These are phyloP conservation scores for Flexamia atlantica DNA, from an alignment of 2,888 invertebrate species.

Conservation along the genomic window DNA sequence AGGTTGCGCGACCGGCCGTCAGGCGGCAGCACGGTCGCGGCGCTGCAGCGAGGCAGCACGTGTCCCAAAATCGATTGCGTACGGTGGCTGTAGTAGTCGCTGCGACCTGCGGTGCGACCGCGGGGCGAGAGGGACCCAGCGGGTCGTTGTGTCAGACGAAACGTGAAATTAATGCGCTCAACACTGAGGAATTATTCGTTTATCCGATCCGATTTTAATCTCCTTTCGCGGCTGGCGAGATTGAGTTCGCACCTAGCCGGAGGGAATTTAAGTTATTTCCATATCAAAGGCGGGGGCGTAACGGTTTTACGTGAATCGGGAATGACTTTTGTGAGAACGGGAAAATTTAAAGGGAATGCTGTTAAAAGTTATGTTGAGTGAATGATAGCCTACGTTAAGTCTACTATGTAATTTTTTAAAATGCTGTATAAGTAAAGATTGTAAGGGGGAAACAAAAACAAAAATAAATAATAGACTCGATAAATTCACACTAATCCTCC, in stretches of 20 bases:
- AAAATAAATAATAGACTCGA: too few species aligned
- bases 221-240: neutral
- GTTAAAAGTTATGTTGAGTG: too few species aligned
- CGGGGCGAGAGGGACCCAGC: neutral
- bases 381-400: too few species aligned
- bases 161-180: slow-evolving; percentile 19
- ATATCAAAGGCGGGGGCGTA: slow-evolving; percentile 7
- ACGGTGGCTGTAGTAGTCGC: neutral
- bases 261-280: slow-evolving; percentile 30
- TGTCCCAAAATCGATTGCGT: slow-evolving; percentile 8
- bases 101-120: neutral
- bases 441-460: too few species aligned
- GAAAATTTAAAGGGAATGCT: too few species aligned
- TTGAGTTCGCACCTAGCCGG: slow-evolving; percentile 12
- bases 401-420: too few species aligned
- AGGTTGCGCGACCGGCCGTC: slow-evolving; percentile 2
- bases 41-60: slow-evolving; percentile 6
- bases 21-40: slow-evolving; percentile 14
- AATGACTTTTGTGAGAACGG: neutral
- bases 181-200: neutral
- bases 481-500: too few species aligned
- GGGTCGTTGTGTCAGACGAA: slow-evolving; percentile 8
- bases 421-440: too few species aligned
- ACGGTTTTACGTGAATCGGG: slow-evolving; percentile 24
- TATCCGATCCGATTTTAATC: slow-evolving; percentile 9